phyloP scores from a whole-genome alignment of 2,888 invertebrate species.

The Invenusta paracnida region DNA sequence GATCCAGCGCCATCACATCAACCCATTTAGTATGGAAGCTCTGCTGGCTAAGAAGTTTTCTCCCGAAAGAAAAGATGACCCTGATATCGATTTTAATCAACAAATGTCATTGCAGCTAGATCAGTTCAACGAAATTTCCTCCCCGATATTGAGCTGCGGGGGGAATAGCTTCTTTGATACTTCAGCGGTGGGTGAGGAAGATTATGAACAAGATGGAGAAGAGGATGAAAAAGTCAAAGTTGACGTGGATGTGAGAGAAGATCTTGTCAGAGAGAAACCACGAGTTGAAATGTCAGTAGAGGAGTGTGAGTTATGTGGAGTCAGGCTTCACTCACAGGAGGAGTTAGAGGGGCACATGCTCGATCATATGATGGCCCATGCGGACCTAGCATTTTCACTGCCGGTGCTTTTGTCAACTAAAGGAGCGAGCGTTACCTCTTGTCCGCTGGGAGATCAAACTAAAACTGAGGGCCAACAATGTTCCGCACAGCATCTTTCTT shows the following conservation, averaged over 20 bases:
- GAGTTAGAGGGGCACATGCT: constrained; percentile 33
- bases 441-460: too few species aligned
- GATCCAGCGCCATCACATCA: neutral
- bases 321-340: constrained; percentile 25
- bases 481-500: too few species aligned
- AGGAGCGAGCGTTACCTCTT: too few species aligned
- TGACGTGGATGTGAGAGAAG: too few species aligned
- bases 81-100: too few species aligned
- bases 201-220: too few species aligned
- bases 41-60: neutral
- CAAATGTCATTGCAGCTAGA: too few species aligned
- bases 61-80: neutral
- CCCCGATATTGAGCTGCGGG: neutral
- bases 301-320: constrained; percentile 28
- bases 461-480: too few species aligned
- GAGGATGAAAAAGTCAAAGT: too few species aligned
- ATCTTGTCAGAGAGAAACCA: too few species aligned
- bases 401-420: too few species aligned
- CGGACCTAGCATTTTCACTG: neutral
- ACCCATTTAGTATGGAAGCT: neutral
- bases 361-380: constrained; percentile 31
- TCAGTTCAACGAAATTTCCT: too few species aligned
- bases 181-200: neutral
- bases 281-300: neutral
- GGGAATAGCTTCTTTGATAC: neutral